Percentiles rank a stretch among this genome's conserved stretches.
Conservation (phyloP, 2,888 invertebrate genomes). For the Pimpla rufipes region DNA sequence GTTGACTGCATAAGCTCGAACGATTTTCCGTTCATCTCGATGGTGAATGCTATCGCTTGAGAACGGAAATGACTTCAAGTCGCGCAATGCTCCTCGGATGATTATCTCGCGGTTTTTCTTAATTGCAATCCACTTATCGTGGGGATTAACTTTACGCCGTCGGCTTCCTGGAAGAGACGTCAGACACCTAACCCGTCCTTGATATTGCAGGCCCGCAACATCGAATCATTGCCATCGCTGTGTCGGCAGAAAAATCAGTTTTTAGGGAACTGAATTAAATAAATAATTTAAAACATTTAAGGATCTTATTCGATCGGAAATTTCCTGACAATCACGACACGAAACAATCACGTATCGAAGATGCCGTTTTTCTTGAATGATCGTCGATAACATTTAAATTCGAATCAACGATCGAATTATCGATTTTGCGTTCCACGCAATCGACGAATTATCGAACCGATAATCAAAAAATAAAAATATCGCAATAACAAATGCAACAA, state of each 20-base stretch:
- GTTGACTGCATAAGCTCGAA: not conserved
- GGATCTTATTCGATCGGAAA: not conserved
- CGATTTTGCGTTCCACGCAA: too few relatives aligned
- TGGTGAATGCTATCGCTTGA: conserved; percentile 17
- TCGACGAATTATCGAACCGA: too few relatives aligned
- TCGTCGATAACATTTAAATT: too few relatives aligned
- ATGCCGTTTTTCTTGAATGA: too few relatives aligned
- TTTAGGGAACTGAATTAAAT: too few relatives aligned
- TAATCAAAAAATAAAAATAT: too few relatives aligned
- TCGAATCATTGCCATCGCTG: not conserved
- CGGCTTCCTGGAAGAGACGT: conserved; percentile 37
- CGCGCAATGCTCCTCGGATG: conserved; percentile 6
- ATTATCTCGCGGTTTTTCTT: conserved; percentile 62
- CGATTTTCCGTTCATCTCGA: not conserved
- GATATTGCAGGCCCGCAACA: conserved; percentile 2
- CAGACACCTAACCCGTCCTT: conserved; percentile 27
- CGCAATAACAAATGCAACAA: too few relatives aligned
- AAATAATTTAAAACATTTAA: not conserved
- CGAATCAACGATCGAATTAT: too few relatives aligned
- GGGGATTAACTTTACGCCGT: conserved; percentile 5
- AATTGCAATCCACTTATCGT: conserved; percentile 60
- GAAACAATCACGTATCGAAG: too few relatives aligned
- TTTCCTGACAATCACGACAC: too few relatives aligned
- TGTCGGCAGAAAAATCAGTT: too few relatives aligned
- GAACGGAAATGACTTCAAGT: conserved; percentile 37